Base-by-base conservation (phyloP, 2,888 invertebrate genomes). In the Dicranocentrus wangi region DNA sequence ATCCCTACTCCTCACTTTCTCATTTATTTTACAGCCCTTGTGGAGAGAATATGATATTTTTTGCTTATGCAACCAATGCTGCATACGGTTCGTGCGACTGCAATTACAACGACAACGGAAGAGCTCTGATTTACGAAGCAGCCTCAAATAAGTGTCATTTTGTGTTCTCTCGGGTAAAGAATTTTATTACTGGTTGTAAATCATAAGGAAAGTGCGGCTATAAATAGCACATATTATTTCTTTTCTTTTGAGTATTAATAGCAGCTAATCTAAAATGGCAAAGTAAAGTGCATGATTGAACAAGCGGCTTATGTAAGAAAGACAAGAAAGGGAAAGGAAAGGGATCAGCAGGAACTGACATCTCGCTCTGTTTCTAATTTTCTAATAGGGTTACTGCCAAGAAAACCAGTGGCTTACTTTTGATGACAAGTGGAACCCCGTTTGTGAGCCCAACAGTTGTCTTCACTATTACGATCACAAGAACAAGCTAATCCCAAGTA, bases 31-130 rank as follows among this genome's bases (percentile, higher is more conserved):
- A n/a, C 23, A 76, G 76, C 5, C 83, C 83, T 2, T 83, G 83
- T 66, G 82, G 82, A 10, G 80, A 82, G n/a, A 82, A 83, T 25
- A 83, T 83, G 83, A 70, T 82, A 27, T 83, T 83, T 68, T 83
- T 83, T 55, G 83, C 79, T 39, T 83, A 78, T 63, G 80, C 82
- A 73, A 83, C 83, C 25, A 82, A 83, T 25, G 83, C 83, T 17
- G 82, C 82, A 1, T 83, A 82, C 60, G 83, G 83, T 1, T 63
- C 63, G 7, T 83, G 83, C 28, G 83, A 83, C 42, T 83, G 83
- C 39, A 82, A 83, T 51, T 83, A 83, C 55, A 83, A 83, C 39
- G 83, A 83, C 42, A 28, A 82, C 73, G 80, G 77, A 51, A 66
- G 83, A 21, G 63, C 73, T 39, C 43, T 83, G 32, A 77, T 83